A percentile compares a stretch with the other conserved stretches of the same genome.
These are phyloP conservation scores for Ceratothoa steindachneri DNA, from an alignment of 2,888 invertebrate species.

Conservation along the genomic window DNA sequence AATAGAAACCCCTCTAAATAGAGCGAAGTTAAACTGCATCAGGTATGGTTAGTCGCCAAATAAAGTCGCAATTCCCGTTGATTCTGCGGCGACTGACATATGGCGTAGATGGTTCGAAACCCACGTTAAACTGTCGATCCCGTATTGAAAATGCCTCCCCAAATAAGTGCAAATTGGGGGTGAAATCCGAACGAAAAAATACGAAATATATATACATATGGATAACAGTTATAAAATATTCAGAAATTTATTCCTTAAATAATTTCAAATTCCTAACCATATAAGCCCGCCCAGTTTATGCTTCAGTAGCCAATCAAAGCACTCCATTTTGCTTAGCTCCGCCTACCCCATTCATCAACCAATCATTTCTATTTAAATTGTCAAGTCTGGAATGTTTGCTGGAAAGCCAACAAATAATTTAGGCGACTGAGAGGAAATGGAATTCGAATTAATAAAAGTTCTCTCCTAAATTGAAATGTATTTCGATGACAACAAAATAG, in stretches of 20 bases:
- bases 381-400: conserved; percentile 11
- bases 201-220: neutral
- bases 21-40: no score
- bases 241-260: neutral
- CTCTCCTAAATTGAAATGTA: neutral
- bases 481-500: neutral
- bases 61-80: no score
- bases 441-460: neutral
- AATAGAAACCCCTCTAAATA: no score
- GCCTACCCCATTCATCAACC: conserved; percentile 9
- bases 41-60: no score
- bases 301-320: neutral
- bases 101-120: no score
- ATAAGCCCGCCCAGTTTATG: conserved; percentile 1
- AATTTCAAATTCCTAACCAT: neutral
- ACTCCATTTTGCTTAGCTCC: neutral
- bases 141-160: no score
- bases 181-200: no score
- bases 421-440: conserved; percentile 3
- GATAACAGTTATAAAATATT: neutral
- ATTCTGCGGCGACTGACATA: no score
- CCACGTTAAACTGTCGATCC: no score
- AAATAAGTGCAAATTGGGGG: no score
- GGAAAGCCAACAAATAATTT: conserved; percentile 13
- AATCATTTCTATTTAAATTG: conserved; percentile 13